Conservation (phyloP, 2,797 vertebrate genomes). For the Anguilla anguilla region DNA sequence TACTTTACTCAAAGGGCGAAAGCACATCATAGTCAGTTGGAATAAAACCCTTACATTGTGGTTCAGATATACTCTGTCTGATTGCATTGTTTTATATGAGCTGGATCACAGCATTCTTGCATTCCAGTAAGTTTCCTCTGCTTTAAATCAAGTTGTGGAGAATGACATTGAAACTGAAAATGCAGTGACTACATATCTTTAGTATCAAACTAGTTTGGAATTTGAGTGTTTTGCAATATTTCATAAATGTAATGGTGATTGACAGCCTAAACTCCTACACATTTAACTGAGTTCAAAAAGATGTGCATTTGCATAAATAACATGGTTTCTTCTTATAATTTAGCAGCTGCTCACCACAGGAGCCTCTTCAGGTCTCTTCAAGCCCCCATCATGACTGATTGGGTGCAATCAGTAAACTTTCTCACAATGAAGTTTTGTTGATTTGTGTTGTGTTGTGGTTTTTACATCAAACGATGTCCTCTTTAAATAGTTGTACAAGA, state of each 20-base stretch:
- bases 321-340: slow-evolving; percentile 64
- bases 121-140: slow-evolving; percentile 40
- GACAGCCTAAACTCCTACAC: slow-evolving; percentile 72
- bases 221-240: slow-evolving; percentile 41
- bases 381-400: slow-evolving; percentile 64
- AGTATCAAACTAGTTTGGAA: slow-evolving; percentile 41
- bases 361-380: slow-evolving; percentile 46
- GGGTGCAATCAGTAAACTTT: slow-evolving; percentile 73
- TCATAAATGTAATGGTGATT: slow-evolving; percentile 70
- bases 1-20: too few species aligned
- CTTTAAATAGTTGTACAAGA: neutral
- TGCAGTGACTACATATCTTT: neutral
- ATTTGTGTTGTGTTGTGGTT: neutral
- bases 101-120: neutral
- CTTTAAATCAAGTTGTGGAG: slow-evolving; percentile 51
- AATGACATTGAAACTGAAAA: slow-evolving; percentile 17
- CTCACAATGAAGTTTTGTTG: slow-evolving; percentile 33
- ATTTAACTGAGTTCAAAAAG: slow-evolving; percentile 71
- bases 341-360: slow-evolving; percentile 75
- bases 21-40: too few species aligned
- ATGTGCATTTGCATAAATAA: slow-evolving; percentile 76
- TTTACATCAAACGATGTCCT: neutral
- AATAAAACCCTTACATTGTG: too few species aligned
- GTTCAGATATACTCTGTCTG: too few species aligned
- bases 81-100: too few species aligned